Conservation (phyloP, 2,113 vertebrate genomes). For the Condylura cristata region DNA sequence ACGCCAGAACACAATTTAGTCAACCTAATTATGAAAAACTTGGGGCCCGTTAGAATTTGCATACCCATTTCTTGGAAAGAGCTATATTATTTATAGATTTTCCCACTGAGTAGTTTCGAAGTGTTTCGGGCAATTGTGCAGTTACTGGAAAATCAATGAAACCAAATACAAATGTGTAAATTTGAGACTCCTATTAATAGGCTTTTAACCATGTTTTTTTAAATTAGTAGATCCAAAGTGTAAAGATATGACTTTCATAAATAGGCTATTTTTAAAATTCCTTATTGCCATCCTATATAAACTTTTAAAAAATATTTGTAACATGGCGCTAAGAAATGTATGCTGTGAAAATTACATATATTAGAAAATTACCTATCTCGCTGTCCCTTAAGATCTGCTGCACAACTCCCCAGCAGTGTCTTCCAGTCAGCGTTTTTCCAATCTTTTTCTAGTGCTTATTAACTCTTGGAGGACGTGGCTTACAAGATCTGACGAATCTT, state of each 20-base stretch:
- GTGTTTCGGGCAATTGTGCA: neutral
- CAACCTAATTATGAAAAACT: neutral
- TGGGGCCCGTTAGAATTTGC: neutral
- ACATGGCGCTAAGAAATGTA: neutral
- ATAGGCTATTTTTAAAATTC: neutral
- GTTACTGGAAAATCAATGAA: conserved; percentile 35
- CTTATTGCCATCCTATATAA: neutral
- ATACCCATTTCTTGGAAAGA: neutral
- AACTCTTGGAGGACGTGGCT: neutral
- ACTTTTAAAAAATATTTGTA: neutral
- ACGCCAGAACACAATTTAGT: neutral
- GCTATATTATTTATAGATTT: neutral
- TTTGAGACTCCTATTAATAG: conserved; percentile 31
- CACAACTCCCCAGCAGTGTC: neutral
- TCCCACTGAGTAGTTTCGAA: neutral
- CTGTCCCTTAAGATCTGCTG: neutral
- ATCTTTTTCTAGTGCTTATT: neutral
- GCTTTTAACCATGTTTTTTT: conserved; percentile 10
- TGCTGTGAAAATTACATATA: conserved; percentile 13
- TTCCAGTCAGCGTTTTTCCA: neutral
- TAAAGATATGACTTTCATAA: conserved; percentile 7
- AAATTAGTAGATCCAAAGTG: conserved; percentile 7
- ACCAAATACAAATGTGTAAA: conserved; percentile 7
- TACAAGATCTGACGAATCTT: neutral
- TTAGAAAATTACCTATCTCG: neutral